Percentiles rank a stretch among this genome's conserved stretches.
Conservation (phyloP, 2,113 vertebrate species). For the Corythornis cristatus region DNA sequence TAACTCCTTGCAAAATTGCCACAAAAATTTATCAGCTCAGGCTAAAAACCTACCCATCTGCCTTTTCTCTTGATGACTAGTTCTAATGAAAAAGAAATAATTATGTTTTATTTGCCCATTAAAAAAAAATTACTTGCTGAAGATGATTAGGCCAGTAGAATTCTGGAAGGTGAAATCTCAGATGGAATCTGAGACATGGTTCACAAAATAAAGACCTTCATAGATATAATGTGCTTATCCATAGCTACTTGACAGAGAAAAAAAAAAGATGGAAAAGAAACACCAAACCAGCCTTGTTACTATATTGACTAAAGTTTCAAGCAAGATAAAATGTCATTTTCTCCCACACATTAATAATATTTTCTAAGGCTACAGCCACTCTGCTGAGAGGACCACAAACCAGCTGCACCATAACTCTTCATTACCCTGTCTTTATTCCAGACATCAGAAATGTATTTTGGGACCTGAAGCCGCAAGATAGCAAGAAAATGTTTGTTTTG, state of each 20-base stretch:
- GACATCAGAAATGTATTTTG: background rate
- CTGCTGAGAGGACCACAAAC: background rate
- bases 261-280: background rate
- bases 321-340: slow-evolving; percentile 28
- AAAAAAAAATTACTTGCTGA: background rate
- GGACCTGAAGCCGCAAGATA: background rate
- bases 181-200: background rate
- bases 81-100: slow-evolving; percentile 34
- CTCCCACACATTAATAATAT: background rate
- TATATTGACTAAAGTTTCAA: background rate
- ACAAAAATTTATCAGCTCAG: background rate
- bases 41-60: background rate
- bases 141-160: background rate
- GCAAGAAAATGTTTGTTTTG: background rate
- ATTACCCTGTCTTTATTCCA: background rate
- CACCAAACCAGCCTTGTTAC: background rate
- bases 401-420: background rate
- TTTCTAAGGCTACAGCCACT: background rate
- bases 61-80: slow-evolving; percentile 8
- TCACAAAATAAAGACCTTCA: background rate
- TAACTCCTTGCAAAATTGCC: background rate
- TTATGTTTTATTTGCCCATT: slow-evolving; percentile 1
- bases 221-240: background rate
- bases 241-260: background rate
- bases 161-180: slow-evolving; percentile 21